phyloP scores from a whole-genome alignment of 2,888 invertebrate genomes.

The Galerucella calmariensis region DNA sequence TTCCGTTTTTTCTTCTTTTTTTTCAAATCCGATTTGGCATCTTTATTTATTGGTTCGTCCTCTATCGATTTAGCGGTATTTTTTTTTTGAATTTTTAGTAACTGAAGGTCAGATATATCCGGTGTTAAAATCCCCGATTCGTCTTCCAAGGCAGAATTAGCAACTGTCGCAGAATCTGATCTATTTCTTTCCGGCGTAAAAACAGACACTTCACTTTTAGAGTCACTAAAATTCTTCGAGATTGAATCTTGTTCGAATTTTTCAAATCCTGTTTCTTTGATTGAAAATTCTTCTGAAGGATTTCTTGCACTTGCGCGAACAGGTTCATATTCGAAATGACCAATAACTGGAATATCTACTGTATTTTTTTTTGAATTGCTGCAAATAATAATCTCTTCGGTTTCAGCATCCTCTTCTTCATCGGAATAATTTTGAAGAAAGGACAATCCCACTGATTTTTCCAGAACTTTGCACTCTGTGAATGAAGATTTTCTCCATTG shows the following conservation, averaged over 20 bases:
- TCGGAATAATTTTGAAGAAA: slow-evolving; percentile 61
- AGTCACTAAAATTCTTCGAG: neutral
- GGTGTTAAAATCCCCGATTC: slow-evolving; percentile 26
- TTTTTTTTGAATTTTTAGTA: slow-evolving; percentile 1
- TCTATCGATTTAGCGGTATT: neutral
- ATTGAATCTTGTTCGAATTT: neutral
- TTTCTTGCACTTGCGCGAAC: neutral
- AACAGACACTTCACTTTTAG: neutral
- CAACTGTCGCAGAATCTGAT: neutral
- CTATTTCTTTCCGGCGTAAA: slow-evolving; percentile 14
- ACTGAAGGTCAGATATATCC: slow-evolving; percentile 13
- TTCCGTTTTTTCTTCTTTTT: slow-evolving; percentile 37
- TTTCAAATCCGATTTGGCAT: slow-evolving; percentile 1
- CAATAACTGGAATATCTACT: slow-evolving; percentile 14
- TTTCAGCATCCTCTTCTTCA: slow-evolving; percentile 56
- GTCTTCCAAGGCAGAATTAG: neutral
- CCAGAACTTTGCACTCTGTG: slow-evolving; percentile 56
- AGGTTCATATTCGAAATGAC: neutral
- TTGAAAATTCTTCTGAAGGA: neutral
- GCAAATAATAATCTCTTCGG: slow-evolving; percentile 44
- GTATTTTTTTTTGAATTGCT: slow-evolving; percentile 37
- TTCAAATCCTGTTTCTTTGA: neutral
- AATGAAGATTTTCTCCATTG: slow-evolving; percentile 50
- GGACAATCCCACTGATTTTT: slow-evolving; percentile 59
- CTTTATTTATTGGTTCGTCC: neutral